phyloP scores from a whole-genome alignment of 2,888 invertebrate species.

The Stenodema calcarata region DNA sequence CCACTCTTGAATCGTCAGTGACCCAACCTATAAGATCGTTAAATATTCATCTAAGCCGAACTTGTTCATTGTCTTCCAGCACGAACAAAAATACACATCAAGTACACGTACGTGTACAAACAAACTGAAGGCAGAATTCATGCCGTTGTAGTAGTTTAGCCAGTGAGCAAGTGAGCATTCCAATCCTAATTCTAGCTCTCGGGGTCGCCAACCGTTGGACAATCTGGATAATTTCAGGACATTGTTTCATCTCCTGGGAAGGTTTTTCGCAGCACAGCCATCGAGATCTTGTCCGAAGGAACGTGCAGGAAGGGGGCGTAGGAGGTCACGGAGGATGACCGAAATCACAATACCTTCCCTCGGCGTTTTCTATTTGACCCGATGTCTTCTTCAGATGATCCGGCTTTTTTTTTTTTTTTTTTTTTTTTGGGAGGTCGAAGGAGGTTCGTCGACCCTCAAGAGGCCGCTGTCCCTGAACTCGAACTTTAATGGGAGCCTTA shows the following conservation, averaged over 20 bases:
- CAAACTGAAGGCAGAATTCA: no score
- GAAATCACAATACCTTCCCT: not conserved
- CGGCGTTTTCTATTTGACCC: not conserved
- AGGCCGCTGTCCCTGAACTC: not conserved
- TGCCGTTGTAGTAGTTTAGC: no score
- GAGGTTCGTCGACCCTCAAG: not conserved
- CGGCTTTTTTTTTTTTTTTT: not conserved
- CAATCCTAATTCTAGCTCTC: no score
- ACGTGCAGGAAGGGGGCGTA: not conserved
- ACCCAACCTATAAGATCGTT: no score
- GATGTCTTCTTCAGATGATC: not conserved
- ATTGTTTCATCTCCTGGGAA: not conserved
- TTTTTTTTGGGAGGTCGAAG: not conserved
- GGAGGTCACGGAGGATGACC: not conserved
- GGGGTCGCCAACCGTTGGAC: no score
- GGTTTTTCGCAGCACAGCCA: not conserved
- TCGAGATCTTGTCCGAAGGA: not conserved
- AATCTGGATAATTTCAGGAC: not conserved
- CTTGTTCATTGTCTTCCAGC: no score
- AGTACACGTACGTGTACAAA: no score
- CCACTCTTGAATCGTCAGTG: no score
- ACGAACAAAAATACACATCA: no score
- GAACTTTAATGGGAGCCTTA: not conserved
- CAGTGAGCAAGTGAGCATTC: no score
- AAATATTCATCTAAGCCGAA: no score